phyloP scores from a whole-genome alignment of 2,113 vertebrate species.

The Eolophus roseicapilla region DNA sequence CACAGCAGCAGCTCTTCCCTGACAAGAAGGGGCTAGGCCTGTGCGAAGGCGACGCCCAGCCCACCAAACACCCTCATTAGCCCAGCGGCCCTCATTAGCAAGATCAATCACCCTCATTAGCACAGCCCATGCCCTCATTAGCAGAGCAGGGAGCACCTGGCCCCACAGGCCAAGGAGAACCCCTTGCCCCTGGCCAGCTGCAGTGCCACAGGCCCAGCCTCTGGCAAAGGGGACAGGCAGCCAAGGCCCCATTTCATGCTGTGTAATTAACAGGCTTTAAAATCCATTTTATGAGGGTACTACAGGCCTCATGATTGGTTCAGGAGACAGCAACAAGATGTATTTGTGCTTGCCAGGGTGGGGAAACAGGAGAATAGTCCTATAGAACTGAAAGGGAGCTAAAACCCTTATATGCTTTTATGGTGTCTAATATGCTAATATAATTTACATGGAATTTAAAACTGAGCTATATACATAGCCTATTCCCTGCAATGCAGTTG shows the following conservation, averaged over 20 bases:
- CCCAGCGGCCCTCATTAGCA: background rate
- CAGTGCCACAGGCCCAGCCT: background rate
- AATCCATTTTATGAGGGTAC: background rate
- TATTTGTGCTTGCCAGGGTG: background rate
- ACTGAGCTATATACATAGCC: background rate
- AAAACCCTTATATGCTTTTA: background rate
- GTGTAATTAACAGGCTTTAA: conserved; percentile 22
- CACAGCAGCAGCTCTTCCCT: background rate
- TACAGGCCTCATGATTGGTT: background rate
- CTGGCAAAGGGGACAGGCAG: background rate
- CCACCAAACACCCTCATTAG: background rate
- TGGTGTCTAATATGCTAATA: background rate
- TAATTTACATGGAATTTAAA: background rate
- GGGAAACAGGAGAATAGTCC: background rate
- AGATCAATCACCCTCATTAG: background rate
- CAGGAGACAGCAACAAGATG: background rate
- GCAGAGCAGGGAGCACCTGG: background rate
- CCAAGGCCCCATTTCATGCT: background rate
- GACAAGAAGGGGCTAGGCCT: fast-evolving
- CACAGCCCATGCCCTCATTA: background rate
- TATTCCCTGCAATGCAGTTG: background rate
- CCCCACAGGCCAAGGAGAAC: background rate
- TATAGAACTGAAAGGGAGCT: background rate
- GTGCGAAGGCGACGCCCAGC: fast-evolving
- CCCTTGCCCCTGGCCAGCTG: fast-evolving